Evolutionary conservation across 2,888 invertebrate genomes (phyloP), one percentile per base, ranked within the genome.

Genomic region (Minunthozetes semirufus): DNA sequence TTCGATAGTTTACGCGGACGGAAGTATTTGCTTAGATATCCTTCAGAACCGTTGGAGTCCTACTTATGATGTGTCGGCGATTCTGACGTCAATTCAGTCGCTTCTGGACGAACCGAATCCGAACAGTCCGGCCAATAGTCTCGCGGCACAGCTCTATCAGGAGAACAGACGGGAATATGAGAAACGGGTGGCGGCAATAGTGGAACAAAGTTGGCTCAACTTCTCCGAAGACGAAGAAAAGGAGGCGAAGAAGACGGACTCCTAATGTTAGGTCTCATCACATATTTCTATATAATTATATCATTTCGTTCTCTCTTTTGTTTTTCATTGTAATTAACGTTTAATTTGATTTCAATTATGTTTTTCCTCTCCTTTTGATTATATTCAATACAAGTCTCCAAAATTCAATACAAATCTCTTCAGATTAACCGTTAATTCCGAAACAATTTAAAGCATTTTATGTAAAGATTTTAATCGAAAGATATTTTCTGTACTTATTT

Each of bases 31-130:
- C 86, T 88, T 99, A 87, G 98, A 99, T 85, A 98, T 99, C 84
- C 88, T 99, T 85, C 97, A 98, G 87, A 99, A 98, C 85, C 90
- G 98, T 86, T 99, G 99, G 99, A 96, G 96, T 85, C 99, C 99
- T 80, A 99, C 99, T 80, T 99, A 99, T 85, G 99, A 99, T 88
- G 99, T 99, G 76, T 97, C 98, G 80, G 99, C 99, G 81, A 99
- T 99, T 84, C 88, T 99, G 86, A 99, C 99, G 83, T 98, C 98
- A 82, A 99, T 99, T 88, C 84, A 86, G 84, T 86, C 86, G 13
- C 80, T 87, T 77, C 81, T 87, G 75, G 86, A 87, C 80, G 86
- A 87, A 80, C 86, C 87, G 5, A 86, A 86, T 80, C 86, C 86
- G 9, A 86, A 86, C 82, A 85, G 85, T 76, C 86, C 86, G 42